Evolutionary conservation across 2,113 vertebrate species (phyloP), one percentile per base, ranked within the genome.

Genomic region (Platichthys flesus): DNA sequence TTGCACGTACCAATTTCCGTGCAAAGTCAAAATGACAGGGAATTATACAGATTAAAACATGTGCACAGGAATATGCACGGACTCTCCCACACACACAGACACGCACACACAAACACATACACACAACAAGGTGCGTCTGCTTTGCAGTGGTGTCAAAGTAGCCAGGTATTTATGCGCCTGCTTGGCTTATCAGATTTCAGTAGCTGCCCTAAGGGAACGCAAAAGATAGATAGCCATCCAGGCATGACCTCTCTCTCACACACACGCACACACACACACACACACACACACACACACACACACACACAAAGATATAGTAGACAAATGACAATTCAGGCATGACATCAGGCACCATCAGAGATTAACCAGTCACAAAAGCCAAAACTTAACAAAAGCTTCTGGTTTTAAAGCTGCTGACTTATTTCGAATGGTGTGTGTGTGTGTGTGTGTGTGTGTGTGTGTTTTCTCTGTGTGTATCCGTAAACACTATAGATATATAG

Each of bases 101-200:
- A 9, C 28, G 78, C 49, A 28, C 49, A 28, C 65, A 6, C 6
- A 31, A 45, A 65, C 52, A 57, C 67, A 71, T 10, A 9, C 67
- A 71, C 12, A 52, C 18, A n/a, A 12, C 37, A 79, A 87, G 85
- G 83, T 81, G 91, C 84, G 78, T 85, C 83, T 59, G 40, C 67
- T 81, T 74, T 81, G 62, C 86, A 86, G 71, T 82, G 78, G 90
- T 88, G 89, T 88, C 92, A 88, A 88, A 90, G 83, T 82, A 88
- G 83, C 73, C 79, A 91, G 89, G 90, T 93, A 92, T 94, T 93
- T 93, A 92, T 69, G 63, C 84, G 89, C 73, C 74, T 79, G 81
- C 84, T 87, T 64, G 37, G 81, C 87, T 94, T 93, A 94, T 94
- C 93, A 93, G 90, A 92, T 94, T 93, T 91, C 91, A 89, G 86